Base-by-base conservation (phyloP, 1,140 invertebrate species). In the Macrostomum lignano region DNA sequence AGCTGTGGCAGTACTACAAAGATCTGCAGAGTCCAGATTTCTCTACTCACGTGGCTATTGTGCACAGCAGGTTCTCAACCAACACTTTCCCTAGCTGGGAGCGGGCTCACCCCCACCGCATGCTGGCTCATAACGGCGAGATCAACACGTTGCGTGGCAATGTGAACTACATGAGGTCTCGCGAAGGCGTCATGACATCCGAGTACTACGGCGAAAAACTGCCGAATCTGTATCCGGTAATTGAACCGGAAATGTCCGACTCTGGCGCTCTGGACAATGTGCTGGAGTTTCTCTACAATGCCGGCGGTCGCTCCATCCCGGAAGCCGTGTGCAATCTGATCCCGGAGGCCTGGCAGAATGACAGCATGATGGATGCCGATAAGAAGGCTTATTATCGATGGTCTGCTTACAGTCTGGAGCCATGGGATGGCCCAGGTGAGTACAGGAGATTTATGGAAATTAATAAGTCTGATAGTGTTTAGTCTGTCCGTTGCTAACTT, bases 241-340 rank as follows among this genome's bases (percentile, higher is more conserved):
- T 98, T 4, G 88, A 96, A 51, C 77, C 81, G 1, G 82, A 84
- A 52, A 68, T 93, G 36, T 93, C 84, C 0, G 88, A 98, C 60
- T 94, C 84, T 1, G 88, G 86, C 7, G 76, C 73, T 38, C 73
- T 79, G 9, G 88, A 98, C 61, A 94, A 88, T 54, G 86, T 93
- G 4, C 63, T 96, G 1, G 88, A 98, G 56, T 96, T 96, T 57
- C 61, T 98, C 2, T 72, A 84, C 5, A 74, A 74, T 61, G 81
- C 75, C 37, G 84, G 88, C 7, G 70, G 72, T 36, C 62, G 84
- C 25, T 67, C 72, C 1, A 55, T 94, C 39, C 82, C 82, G 1
- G 84, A 94, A 70, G 82, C 84, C 38, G 76, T 94, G 14, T 86
- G 94, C 75, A 93, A 78, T 0, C 91, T 98, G 84, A 82, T 96